phyloP scores from a whole-genome alignment of 2,888 invertebrate genomes.

The Ischnura elegans region DNA sequence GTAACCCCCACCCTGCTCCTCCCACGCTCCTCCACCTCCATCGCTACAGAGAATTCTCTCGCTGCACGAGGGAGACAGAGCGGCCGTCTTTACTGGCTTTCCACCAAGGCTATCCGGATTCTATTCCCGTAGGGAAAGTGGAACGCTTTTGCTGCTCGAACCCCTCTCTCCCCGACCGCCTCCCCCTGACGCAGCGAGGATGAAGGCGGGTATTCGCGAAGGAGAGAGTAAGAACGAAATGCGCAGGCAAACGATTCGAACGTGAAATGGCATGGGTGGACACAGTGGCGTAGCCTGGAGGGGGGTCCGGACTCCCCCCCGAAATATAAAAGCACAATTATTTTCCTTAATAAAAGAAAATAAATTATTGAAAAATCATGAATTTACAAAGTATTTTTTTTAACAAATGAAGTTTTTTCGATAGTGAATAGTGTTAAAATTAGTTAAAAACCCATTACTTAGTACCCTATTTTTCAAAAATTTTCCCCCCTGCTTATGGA shows the following conservation, averaged over 20 bases:
- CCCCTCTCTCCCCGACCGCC: not conserved
- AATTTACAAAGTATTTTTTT: too few relatives aligned
- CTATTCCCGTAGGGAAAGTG: slow-evolving; percentile 63
- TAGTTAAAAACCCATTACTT: too few relatives aligned
- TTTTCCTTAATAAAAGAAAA: too few relatives aligned
- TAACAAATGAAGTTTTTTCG: too few relatives aligned
- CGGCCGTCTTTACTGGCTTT: not conserved
- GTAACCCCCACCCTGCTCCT: not conserved
- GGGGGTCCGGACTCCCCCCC: too few relatives aligned
- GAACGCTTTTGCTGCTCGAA: not conserved
- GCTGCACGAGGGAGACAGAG: not conserved
- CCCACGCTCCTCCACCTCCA: not conserved
- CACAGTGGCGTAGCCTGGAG: too few relatives aligned
- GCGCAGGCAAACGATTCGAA: too few relatives aligned
- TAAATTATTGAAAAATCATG: too few relatives aligned
- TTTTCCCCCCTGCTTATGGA: too few relatives aligned
- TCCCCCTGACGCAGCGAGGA: not conserved
- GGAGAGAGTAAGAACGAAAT: slow-evolving; percentile 15
- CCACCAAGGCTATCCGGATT: slow-evolving; percentile 62
- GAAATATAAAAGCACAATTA: too few relatives aligned
- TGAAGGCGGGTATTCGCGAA: not conserved
- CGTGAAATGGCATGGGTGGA: not conserved
- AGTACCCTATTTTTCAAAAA: too few relatives aligned
- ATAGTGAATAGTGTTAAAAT: too few relatives aligned
- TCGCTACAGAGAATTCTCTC: not conserved